Evolutionary conservation across 2,113 vertebrate genomes (phyloP).

Genomic region (Hydropotes inermis): DNA sequence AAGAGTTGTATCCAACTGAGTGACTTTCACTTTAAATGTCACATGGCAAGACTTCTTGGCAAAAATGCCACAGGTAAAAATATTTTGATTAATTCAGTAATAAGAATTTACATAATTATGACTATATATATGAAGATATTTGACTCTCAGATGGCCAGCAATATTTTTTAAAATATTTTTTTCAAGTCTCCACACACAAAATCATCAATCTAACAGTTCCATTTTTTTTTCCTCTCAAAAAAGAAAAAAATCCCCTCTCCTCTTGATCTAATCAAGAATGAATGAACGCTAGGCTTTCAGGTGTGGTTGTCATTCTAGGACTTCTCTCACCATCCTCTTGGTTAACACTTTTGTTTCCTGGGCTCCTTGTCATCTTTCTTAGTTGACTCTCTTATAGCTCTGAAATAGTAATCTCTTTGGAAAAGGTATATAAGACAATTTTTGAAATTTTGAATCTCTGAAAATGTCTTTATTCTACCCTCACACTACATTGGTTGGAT

Average conservation of each 20-base stretch:
- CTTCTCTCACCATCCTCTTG: background rate
- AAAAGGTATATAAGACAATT: background rate
- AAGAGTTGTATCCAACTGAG: background rate
- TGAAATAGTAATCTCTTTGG: background rate
- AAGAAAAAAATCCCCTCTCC: background rate
- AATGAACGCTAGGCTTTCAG: background rate
- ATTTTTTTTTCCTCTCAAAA: background rate
- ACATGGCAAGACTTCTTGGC: background rate
- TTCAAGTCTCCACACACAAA: background rate
- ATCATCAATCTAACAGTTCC: background rate
- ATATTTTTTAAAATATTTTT: background rate
- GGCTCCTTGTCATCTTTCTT: background rate
- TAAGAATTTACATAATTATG: background rate
- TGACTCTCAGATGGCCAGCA: background rate
- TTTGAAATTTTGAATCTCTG: background rate
- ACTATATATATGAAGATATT: background rate
- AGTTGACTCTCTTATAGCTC: background rate
- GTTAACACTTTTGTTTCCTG: background rate
- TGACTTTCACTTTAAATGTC: background rate
- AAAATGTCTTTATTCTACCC: background rate
- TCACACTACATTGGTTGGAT: background rate
- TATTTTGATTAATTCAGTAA: conserved; percentile 4
- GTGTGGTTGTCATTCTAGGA: background rate
- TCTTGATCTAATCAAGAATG: background rate
- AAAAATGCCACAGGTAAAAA: conserved; percentile 9